Conservation (phyloP, 1,140 invertebrate genomes). For the Mizuhopecten yessoensis region DNA sequence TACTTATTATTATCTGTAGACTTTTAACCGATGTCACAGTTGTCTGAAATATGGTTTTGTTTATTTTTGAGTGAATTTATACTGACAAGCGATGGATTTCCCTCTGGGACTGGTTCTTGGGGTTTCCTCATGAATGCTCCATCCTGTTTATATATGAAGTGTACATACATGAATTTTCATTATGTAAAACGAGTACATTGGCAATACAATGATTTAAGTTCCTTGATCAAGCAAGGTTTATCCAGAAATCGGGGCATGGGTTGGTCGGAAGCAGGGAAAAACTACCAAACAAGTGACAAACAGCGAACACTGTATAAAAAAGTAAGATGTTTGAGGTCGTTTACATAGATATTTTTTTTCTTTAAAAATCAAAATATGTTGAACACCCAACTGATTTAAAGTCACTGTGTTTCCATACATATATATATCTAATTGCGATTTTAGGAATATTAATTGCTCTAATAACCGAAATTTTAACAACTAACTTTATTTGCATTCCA, state of each 20-base stretch:
- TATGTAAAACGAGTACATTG: not conserved
- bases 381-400: too few relatives aligned
- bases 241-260: not conserved
- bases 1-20: not conserved
- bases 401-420: too few relatives aligned
- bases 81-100: not conserved
- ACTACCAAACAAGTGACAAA: not conserved
- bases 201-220: not conserved
- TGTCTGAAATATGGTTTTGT: not conserved
- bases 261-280: not conserved
- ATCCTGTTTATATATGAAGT: not conserved
- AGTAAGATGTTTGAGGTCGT: too few relatives aligned
- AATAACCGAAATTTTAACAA: too few relatives aligned
- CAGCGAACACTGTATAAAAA: not conserved
- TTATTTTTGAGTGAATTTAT: not conserved
- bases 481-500: too few relatives aligned
- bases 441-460: too few relatives aligned
- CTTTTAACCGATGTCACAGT: not conserved
- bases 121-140: not conserved
- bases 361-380: too few relatives aligned
- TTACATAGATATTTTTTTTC: too few relatives aligned
- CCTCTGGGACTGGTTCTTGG: not conserved
- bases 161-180: not conserved
- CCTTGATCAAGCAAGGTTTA: conserved; percentile 3
- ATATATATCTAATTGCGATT: too few relatives aligned